A percentile compares a stretch with the other conserved stretches of the same genome.
Evolutionary conservation across 2,113 vertebrate genomes (phyloP).

Genomic region (Lanius ludovicianus): DNA sequence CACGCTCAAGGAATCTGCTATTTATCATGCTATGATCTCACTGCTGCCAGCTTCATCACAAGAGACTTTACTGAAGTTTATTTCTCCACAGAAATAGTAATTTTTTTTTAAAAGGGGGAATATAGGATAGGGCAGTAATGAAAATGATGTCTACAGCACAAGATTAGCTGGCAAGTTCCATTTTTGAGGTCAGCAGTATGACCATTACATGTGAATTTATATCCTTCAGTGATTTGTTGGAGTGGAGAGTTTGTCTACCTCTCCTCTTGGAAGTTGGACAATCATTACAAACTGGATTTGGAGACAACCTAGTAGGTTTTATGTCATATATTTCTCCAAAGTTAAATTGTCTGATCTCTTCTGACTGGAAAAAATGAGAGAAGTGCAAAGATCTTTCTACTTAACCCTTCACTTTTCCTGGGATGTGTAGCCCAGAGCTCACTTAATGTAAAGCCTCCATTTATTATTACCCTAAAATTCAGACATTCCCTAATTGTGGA

Average conservation of each 20-base stretch:
- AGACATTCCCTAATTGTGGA: not conserved
- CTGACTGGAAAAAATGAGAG: not conserved
- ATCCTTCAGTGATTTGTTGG: not conserved
- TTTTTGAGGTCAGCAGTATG: not conserved
- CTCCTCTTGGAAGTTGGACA: not conserved
- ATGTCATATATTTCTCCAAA: not conserved
- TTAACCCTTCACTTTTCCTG: not conserved
- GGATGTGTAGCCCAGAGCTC: not conserved
- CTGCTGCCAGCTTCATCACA: not conserved
- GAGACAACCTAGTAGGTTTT: not conserved
- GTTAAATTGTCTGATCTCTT: not conserved
- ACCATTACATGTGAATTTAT: not conserved
- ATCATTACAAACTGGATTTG: not conserved
- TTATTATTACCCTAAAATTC: not conserved
- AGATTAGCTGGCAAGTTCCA: not conserved
- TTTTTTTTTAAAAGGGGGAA: rapidly evolving
- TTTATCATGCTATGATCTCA: not conserved
- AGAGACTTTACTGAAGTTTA: not conserved
- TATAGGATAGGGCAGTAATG: not conserved
- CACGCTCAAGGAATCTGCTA: not conserved
- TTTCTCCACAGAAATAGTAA: not conserved
- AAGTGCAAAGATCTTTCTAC: not conserved
- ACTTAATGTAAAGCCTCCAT: not conserved
- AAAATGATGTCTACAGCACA: not conserved
- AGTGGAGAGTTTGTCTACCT: not conserved